Conservation (phyloP, 1,140 invertebrate genomes). For the Bombus sylvicola region DNA sequence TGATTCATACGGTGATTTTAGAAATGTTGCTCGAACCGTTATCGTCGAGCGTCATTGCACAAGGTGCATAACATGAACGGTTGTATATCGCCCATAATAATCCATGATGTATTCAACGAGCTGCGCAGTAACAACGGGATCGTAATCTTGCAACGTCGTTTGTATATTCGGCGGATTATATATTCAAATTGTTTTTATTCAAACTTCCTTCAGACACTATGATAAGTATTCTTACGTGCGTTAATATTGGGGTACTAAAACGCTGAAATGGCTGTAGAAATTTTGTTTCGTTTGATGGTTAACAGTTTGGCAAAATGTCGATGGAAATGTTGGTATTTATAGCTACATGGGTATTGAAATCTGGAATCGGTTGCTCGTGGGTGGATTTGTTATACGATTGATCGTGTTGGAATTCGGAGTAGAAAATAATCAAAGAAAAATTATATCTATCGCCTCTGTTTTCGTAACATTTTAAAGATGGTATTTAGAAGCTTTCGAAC, state of each 20-base stretch:
- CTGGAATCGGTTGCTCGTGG: neutral
- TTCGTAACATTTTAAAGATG: too few species aligned
- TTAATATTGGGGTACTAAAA: conserved; percentile 9
- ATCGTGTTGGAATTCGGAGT: neutral
- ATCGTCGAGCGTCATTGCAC: conserved; percentile 41
- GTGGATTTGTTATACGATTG: neutral
- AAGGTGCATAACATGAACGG: conserved; percentile 49
- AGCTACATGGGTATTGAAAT: neutral
- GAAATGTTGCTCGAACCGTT: conserved; percentile 38
- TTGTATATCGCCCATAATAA: conserved; percentile 53
- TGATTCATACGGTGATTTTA: conserved; percentile 13
- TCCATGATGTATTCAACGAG: conserved; percentile 37
- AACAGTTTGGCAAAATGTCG: neutral
- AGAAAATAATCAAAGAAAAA: too few species aligned
- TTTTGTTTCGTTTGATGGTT: neutral
- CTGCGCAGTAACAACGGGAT: conserved; percentile 50
- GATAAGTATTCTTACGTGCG: neutral
- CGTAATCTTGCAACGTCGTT: conserved; percentile 22
- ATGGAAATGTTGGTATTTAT: neutral
- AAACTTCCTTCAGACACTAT: neutral
- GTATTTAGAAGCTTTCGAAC: too few species aligned
- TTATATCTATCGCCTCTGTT: too few species aligned
- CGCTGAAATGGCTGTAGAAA: neutral
- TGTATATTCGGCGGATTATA: conserved; percentile 33
- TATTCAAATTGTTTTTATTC: neutral